Percentiles rank a stretch among this genome's conserved stretches.
Conservation (phyloP, 1,140 invertebrate genomes). For the Monochamus saltuarius region DNA sequence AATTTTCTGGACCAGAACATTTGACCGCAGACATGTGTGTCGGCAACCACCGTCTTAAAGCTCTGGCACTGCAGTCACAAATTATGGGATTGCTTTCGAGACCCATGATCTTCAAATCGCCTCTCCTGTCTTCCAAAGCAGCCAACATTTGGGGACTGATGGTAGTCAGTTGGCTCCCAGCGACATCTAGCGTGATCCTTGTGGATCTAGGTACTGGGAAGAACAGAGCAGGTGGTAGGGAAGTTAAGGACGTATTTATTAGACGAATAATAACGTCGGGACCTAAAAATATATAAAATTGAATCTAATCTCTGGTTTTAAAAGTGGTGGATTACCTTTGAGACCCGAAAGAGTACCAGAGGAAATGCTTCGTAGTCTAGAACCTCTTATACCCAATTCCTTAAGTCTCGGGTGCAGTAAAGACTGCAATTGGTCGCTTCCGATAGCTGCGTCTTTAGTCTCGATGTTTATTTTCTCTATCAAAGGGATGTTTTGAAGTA, state of each 20-base stretch:
- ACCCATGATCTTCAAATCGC: slow-evolving; percentile 70
- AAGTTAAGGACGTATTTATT: slow-evolving; percentile 75
- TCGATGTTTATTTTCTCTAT: slow-evolving; percentile 78
- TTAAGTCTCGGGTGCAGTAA: slow-evolving; percentile 76
- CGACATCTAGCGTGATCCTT: slow-evolving; percentile 72
- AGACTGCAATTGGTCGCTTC: slow-evolving; percentile 78
- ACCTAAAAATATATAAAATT: slow-evolving; percentile 19
- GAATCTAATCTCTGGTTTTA: background rate
- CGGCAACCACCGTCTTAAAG: slow-evolving; percentile 75
- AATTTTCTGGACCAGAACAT: slow-evolving; percentile 67
- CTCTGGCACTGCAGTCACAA: slow-evolving; percentile 81
- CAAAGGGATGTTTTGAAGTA: slow-evolving; percentile 69
- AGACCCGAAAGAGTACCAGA: slow-evolving; percentile 81
- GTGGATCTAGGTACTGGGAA: slow-evolving; percentile 88
- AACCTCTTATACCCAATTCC: slow-evolving; percentile 72
- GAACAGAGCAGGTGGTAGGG: slow-evolving; percentile 75
- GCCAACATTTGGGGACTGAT: slow-evolving; percentile 74
- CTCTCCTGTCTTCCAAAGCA: slow-evolving; percentile 76
- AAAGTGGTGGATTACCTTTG: slow-evolving; percentile 54
- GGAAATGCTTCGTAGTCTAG: slow-evolving; percentile 72
- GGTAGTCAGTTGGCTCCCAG: slow-evolving; percentile 73
- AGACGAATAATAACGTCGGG: slow-evolving; percentile 69
- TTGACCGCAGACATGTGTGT: slow-evolving; percentile 60
- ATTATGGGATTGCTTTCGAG: slow-evolving; percentile 75
- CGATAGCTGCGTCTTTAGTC: slow-evolving; percentile 78